Evolutionary conservation across 2,888 invertebrate species (phyloP).

Genomic region (Myopa testacea): DNA sequence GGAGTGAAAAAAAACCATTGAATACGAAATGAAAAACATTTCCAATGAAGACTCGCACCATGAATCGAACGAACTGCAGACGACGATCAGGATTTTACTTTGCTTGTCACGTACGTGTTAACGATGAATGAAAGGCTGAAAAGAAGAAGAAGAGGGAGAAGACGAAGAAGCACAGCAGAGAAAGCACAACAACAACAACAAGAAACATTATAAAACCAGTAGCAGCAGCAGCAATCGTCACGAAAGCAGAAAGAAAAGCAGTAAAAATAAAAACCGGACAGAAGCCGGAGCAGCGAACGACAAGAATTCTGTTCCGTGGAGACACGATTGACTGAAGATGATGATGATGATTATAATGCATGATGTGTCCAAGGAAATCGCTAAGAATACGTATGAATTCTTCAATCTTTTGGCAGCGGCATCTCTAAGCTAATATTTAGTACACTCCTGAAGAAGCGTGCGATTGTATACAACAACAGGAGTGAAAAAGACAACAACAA

Average conservation of each 20-base stretch:
- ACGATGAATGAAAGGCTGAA: constrained; percentile 10
- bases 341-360: constrained; percentile 31
- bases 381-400: constrained; percentile 26
- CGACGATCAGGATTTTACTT: constrained; percentile 9
- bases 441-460: background rate
- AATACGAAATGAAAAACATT: no score
- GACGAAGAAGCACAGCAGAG: no score
- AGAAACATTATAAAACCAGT: background rate
- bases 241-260: background rate
- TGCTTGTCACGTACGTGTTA: constrained; percentile 33
- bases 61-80: no score
- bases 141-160: background rate
- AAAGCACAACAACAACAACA: no score
- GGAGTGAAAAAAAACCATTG: no score
- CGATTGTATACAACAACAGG: background rate
- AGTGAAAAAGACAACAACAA: background rate
- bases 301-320: background rate
- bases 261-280: background rate
- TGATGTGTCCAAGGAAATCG: constrained; percentile 23
- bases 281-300: background rate
- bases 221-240: background rate
- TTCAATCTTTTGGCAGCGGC: constrained; percentile 20
- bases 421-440: constrained; percentile 4
- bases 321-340: constrained; percentile 26
- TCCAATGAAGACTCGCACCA: no score